Conservation (phyloP, 2,797 vertebrate genomes). For the Leptoclinus maculatus region DNA sequence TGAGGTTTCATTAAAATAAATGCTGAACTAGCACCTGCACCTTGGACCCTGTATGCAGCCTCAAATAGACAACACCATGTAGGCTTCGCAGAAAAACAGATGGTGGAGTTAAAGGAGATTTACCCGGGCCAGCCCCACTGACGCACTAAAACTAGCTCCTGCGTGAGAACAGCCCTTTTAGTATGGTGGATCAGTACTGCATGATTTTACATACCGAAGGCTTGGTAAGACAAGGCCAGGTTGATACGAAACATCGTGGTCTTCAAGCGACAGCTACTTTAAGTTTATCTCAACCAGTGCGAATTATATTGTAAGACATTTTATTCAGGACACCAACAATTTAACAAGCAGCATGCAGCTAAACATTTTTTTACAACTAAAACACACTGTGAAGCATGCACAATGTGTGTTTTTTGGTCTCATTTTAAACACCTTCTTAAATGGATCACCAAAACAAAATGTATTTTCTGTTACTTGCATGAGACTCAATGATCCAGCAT, state of each 20-base stretch:
- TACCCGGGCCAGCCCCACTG: background rate
- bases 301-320: conserved; percentile 6
- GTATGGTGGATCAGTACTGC: background rate
- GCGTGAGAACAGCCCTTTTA: background rate
- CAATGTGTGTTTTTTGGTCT: background rate
- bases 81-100: background rate
- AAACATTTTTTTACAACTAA: background rate
- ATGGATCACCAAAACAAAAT: conserved; percentile 9
- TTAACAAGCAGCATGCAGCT: background rate
- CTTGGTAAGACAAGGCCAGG: background rate
- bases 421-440: background rate
- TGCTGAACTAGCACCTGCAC: conserved; percentile 10
- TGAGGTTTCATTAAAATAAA: conserved; percentile 2
- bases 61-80: background rate
- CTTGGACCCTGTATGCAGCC: background rate
- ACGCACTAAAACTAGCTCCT: background rate
- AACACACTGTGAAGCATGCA: background rate
- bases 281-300: background rate
- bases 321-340: conserved; percentile 19
- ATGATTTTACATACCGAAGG: background rate
- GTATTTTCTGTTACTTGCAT: background rate
- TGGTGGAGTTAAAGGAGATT: background rate
- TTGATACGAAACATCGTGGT: background rate
- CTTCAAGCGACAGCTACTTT: background rate
- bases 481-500: background rate